phyloP scores from a whole-genome alignment of 2,797 vertebrate species.

The Hippocampus kuda region DNA sequence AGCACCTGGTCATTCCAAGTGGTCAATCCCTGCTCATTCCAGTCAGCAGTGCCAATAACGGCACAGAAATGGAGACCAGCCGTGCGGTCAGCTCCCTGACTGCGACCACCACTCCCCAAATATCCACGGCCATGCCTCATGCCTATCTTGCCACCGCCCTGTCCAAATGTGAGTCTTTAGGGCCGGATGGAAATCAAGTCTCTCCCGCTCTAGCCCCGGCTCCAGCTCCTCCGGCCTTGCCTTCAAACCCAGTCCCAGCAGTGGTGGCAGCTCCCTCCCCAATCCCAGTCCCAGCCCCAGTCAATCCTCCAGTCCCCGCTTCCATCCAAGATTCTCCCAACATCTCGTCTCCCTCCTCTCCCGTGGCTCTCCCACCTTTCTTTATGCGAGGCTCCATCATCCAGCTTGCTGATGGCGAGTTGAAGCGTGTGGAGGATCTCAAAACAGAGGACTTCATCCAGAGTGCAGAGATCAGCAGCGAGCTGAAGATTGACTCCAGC shows the following conservation, averaged over 20 bases:
- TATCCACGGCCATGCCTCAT: slow-evolving; percentile 83
- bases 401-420: slow-evolving; percentile 94
- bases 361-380: slow-evolving; percentile 53
- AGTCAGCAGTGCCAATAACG: slow-evolving; percentile 66
- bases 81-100: slow-evolving; percentile 70
- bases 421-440: slow-evolving; percentile 96
- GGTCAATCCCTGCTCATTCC: slow-evolving; percentile 92
- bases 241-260: slow-evolving; percentile 36
- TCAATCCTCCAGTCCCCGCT: slow-evolving; percentile 73
- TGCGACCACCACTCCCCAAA: slow-evolving; percentile 66
- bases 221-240: slow-evolving; percentile 44
- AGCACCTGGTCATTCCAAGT: slow-evolving; percentile 91
- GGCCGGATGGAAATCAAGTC: slow-evolving; percentile 57
- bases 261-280: slow-evolving; percentile 53
- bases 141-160: slow-evolving; percentile 86
- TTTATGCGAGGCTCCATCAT: slow-evolving; percentile 89
- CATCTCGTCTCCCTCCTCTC: slow-evolving; percentile 50
- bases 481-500: slow-evolving; percentile 98
- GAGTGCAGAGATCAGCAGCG: slow-evolving; percentile 93
- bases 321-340: slow-evolving; percentile 83
- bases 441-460: slow-evolving; percentile 99
- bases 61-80: slow-evolving; percentile 73
- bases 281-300: slow-evolving; percentile 51
- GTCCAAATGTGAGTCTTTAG: slow-evolving; percentile 83
- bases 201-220: slow-evolving; percentile 37